These are phyloP conservation scores for Drosophila lutescens DNA, from an alignment of 2,888 invertebrate genomes.

Conservation along the genomic window DNA sequence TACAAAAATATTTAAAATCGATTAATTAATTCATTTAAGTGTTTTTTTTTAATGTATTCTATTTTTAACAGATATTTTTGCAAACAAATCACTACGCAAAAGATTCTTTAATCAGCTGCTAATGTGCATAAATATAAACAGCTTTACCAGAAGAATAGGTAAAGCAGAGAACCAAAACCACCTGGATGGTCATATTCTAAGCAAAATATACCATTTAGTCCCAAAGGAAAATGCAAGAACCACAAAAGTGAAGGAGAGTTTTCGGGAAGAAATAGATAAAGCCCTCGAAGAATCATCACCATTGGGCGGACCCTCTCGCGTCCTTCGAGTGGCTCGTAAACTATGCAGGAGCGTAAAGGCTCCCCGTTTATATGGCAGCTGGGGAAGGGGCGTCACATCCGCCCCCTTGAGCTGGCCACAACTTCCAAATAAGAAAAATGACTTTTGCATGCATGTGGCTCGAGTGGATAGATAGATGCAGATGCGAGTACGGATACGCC, in stretches of 20 bases:
- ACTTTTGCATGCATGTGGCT: slow-evolving; percentile 42
- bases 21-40: too few species aligned
- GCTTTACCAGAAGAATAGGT: too few species aligned
- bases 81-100: too few species aligned
- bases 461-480: slow-evolving; percentile 21
- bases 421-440: slow-evolving; percentile 48
- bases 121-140: too few species aligned
- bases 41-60: too few species aligned
- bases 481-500: slow-evolving; percentile 3
- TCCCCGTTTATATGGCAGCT: slow-evolving; percentile 35
- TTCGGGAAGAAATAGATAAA: not conserved
- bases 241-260: too few species aligned
- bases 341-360: slow-evolving; percentile 40
- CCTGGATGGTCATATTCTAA: not conserved
- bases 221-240: not conserved
- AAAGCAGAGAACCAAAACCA: not conserved
- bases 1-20: too few species aligned
- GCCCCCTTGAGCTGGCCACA: slow-evolving; percentile 42
- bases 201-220: not conserved
- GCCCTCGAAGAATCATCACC: slow-evolving; percentile 18
- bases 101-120: not conserved
- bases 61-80: too few species aligned
- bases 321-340: slow-evolving; percentile 40
- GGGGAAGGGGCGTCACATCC: not conserved
- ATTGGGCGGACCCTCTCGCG: not conserved